These are phyloP conservation scores for Chaenocephalus aceratus DNA, from an alignment of 2,113 vertebrate genomes.

Conservation along the genomic window DNA sequence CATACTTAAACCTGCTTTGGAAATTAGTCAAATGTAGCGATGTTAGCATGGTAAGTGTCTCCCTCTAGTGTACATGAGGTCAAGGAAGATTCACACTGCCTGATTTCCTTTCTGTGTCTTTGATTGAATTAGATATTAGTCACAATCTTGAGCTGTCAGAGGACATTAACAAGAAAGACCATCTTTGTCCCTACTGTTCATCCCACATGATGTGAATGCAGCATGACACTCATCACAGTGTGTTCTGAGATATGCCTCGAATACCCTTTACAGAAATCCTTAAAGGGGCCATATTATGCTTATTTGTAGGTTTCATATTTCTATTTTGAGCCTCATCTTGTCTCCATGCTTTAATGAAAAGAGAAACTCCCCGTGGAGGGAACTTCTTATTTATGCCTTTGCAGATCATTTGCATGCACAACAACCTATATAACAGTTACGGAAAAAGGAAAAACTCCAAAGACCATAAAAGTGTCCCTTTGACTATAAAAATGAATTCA, in stretches of 20 bases:
- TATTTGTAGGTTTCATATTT: too few species aligned
- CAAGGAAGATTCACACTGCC: not conserved
- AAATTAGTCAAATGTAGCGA: too few species aligned
- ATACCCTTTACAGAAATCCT: not conserved
- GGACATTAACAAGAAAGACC: not conserved
- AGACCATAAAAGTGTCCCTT: too few species aligned
- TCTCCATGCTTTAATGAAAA: too few species aligned
- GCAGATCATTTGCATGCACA: too few species aligned
- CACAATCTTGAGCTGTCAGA: not conserved
- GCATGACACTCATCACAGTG: not conserved
- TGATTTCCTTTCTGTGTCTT: not conserved
- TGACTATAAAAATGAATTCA: too few species aligned
- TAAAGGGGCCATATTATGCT: too few species aligned
- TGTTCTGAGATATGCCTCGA: not conserved
- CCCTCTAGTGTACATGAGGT: slow-evolving; percentile 48
- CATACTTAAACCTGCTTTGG: not conserved
- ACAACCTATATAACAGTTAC: too few species aligned
- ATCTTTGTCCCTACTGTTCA: not conserved
- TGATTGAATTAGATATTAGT: not conserved
- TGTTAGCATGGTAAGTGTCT: slow-evolving; percentile 8
- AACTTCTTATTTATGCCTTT: too few species aligned
- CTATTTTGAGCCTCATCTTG: too few species aligned
- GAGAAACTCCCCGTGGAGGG: too few species aligned
- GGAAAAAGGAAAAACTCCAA: too few species aligned
- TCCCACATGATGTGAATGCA: not conserved